These are phyloP conservation scores for Solea solea DNA, from an alignment of 2,113 vertebrate species.

Conservation along the genomic window DNA sequence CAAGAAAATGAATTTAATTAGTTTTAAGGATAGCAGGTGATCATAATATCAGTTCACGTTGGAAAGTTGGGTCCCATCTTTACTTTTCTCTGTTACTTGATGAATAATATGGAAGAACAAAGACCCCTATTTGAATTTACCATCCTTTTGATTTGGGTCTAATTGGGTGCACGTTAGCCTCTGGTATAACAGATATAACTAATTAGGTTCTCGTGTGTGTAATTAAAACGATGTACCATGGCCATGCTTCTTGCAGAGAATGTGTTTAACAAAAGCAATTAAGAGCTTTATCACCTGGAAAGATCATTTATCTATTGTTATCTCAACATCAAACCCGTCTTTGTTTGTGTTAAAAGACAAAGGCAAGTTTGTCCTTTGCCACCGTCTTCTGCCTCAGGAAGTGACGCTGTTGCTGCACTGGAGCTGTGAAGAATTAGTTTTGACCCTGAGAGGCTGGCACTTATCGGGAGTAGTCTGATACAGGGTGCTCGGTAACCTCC, in stretches of 20 bases:
- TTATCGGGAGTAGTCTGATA: slow-evolving; percentile 72
- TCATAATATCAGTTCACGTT: slow-evolving; percentile 61
- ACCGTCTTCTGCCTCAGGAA: slow-evolving; percentile 16
- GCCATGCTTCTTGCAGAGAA: slow-evolving; percentile 70
- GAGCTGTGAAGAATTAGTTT: slow-evolving; percentile 61
- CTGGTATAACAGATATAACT: slow-evolving; percentile 80
- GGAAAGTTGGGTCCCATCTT: slow-evolving; percentile 42
- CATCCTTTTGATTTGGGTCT: slow-evolving; percentile 78
- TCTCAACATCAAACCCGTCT: slow-evolving; percentile 42
- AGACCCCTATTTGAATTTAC: slow-evolving; percentile 49
- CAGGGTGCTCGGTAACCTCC: slow-evolving; percentile 60
- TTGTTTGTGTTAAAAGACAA: slow-evolving; percentile 57
- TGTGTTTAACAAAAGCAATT: slow-evolving; percentile 80
- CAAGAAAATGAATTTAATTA: slow-evolving; percentile 61
- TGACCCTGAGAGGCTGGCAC: slow-evolving; percentile 64
- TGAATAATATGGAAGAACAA: slow-evolving; percentile 65
- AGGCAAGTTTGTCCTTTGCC: slow-evolving; percentile 39
- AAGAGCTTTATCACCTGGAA: slow-evolving; percentile 79
- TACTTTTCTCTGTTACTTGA: slow-evolving; percentile 56
- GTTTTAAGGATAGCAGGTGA: slow-evolving; percentile 58
- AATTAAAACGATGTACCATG: slow-evolving; percentile 81
- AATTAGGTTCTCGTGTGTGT: slow-evolving; percentile 81
- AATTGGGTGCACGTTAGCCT: slow-evolving; percentile 80
- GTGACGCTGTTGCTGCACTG: slow-evolving; percentile 23
- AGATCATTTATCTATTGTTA: slow-evolving; percentile 71